phyloP scores from a whole-genome alignment of 2,888 invertebrate species.

The Fragum fragum region DNA sequence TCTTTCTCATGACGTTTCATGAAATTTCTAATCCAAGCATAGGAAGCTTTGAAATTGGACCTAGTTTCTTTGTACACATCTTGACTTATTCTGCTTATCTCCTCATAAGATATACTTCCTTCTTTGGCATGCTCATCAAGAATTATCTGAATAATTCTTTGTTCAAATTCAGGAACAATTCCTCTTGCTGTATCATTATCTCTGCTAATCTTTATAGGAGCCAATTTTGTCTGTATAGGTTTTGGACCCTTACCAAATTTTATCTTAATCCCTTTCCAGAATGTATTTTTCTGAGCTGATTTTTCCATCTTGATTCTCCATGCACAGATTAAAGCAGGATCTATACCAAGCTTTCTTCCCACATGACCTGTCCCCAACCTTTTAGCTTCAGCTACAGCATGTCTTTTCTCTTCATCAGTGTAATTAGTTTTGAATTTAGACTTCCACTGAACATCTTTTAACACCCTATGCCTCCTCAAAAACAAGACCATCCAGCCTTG shows the following conservation, averaged over 20 bases:
- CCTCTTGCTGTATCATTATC: slow-evolving; percentile 56
- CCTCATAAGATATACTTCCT: slow-evolving; percentile 65
- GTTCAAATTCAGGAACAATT: slow-evolving; percentile 64
- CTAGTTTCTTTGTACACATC: slow-evolving; percentile 63
- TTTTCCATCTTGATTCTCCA: slow-evolving; percentile 67
- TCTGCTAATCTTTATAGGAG: slow-evolving; percentile 33
- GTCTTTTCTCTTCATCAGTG: slow-evolving; percentile 61
- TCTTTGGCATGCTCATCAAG: slow-evolving; percentile 52
- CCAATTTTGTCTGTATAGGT: slow-evolving; percentile 28
- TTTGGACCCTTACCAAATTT: slow-evolving; percentile 56
- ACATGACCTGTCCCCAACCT: slow-evolving; percentile 63
- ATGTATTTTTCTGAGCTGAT: slow-evolving; percentile 43
- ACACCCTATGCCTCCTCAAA: slow-evolving; percentile 51
- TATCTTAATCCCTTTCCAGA: slow-evolving; percentile 61
- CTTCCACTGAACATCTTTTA: slow-evolving; percentile 54
- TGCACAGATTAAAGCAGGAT: slow-evolving; percentile 60
- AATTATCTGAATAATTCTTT: slow-evolving; percentile 54
- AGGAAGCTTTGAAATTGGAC: slow-evolving; percentile 61
- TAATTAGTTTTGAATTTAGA: slow-evolving; percentile 66
- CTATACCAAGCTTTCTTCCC: slow-evolving; percentile 54
- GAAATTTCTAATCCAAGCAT: slow-evolving; percentile 64
- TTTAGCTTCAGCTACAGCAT: slow-evolving; percentile 57
- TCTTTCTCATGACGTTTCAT: slow-evolving; percentile 58
- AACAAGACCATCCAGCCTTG: slow-evolving; percentile 62
- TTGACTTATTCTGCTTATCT: slow-evolving; percentile 60